phyloP scores from a whole-genome alignment of 2,888 invertebrate genomes.

The Tortricodes alternella region DNA sequence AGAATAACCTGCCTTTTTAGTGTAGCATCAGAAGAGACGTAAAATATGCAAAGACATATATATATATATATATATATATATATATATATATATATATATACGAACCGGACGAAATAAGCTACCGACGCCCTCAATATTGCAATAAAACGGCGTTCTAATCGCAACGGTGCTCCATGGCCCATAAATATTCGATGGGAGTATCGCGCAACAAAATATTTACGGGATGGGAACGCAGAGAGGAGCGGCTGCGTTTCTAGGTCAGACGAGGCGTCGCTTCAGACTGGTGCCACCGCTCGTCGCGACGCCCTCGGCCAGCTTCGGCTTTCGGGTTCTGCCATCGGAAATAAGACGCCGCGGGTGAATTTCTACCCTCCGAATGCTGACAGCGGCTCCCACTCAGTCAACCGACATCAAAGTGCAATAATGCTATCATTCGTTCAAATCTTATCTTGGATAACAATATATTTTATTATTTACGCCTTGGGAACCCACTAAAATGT shows the following conservation, averaged over 20 bases:
- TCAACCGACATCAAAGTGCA: slow-evolving; percentile 71
- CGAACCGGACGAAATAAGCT: slow-evolving; percentile 59
- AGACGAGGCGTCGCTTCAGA: slow-evolving; percentile 54
- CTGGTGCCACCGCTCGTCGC: slow-evolving; percentile 59
- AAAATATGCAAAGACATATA: slow-evolving; percentile 70
- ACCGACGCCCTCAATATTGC: slow-evolving; percentile 58
- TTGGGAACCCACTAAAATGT: too few relatives aligned
- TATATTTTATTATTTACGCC: too few relatives aligned
- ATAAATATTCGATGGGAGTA: slow-evolving; percentile 73
- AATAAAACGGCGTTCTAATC: slow-evolving; percentile 74
- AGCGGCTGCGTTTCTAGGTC: slow-evolving; percentile 66
- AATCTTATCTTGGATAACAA: too few relatives aligned
- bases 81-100: too few relatives aligned
- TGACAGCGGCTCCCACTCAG: slow-evolving; percentile 40
- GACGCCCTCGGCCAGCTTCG: slow-evolving; percentile 42
- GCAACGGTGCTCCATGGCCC: slow-evolving; percentile 56
- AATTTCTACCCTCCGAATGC: slow-evolving; percentile 61
- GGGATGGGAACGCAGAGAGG: slow-evolving; percentile 41
- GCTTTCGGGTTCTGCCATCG: slow-evolving; percentile 49
- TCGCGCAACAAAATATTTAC: slow-evolving; percentile 64
- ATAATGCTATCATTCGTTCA: slow-evolving; percentile 29
- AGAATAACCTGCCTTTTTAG: too few relatives aligned
- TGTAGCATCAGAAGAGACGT: too few relatives aligned
- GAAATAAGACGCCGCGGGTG: slow-evolving; percentile 58
- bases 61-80: too few relatives aligned